These are phyloP conservation scores for Epinephelus coioides DNA, from an alignment of 2,797 vertebrate species.

Conservation along the genomic window DNA sequence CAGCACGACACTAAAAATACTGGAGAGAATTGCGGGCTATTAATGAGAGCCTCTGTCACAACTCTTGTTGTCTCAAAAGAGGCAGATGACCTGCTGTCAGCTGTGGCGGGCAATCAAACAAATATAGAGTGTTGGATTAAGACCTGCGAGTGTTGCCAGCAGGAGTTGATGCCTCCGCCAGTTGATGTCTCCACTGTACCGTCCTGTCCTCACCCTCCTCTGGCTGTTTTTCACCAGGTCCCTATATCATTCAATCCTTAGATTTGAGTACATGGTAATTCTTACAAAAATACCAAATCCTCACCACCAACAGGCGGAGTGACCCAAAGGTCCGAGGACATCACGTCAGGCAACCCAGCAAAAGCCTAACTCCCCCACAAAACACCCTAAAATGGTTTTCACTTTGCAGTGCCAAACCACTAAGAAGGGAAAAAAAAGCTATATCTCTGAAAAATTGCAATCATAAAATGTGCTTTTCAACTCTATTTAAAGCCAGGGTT, in stretches of 20 bases:
- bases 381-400: conserved; percentile 67
- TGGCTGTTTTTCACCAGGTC: conserved; percentile 45
- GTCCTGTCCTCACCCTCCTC: conserved; percentile 38
- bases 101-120: conserved; percentile 74
- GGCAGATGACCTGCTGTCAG: conserved; percentile 66
- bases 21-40: conserved; percentile 42
- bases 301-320: conserved; percentile 41
- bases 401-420: conserved; percentile 63
- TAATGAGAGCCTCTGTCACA: conserved; percentile 54
- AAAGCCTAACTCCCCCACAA: conserved; percentile 56
- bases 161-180: conserved; percentile 25
- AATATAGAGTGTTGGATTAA: conserved; percentile 68
- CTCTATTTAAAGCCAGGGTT: conserved; percentile 68
- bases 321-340: conserved; percentile 53
- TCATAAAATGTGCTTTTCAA: conserved; percentile 69
- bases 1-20: conserved; percentile 71
- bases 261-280: conserved; percentile 53
- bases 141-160: conserved; percentile 27
- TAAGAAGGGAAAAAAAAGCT: conserved; percentile 31
- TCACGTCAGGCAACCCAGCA: conserved; percentile 35
- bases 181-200: conserved; percentile 40
- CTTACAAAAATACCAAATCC: conserved; percentile 68
- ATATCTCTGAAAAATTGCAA: conserved; percentile 60
- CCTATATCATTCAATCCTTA: conserved; percentile 60
- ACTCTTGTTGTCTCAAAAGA: conserved; percentile 52